A percentile compares a stretch with the other conserved stretches of the same genome.
Evolutionary conservation across 2,113 vertebrate genomes (phyloP).

Genomic region (Misgurnus anguillicaudatus): DNA sequence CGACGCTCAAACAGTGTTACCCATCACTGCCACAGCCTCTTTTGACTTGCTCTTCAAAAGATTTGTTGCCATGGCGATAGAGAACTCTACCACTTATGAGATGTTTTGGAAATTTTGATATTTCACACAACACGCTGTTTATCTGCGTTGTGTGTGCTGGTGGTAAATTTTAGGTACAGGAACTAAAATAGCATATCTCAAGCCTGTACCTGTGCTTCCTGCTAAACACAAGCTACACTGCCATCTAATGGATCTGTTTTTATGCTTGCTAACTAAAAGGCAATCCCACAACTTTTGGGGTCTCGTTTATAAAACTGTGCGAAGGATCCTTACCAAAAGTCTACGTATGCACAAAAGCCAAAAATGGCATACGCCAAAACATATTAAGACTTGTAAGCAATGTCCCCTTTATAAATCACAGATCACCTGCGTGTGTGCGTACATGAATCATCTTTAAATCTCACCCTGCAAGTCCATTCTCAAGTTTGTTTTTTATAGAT

Average conservation of each 20-base stretch:
- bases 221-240: constrained; percentile 41
- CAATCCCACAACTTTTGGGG: background rate
- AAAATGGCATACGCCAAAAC: too few species aligned
- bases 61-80: constrained; percentile 46
- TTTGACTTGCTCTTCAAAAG: constrained; percentile 35
- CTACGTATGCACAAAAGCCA: too few species aligned
- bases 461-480: too few species aligned
- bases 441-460: too few species aligned
- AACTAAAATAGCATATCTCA: background rate
- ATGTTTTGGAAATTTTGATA: constrained; percentile 20
- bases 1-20: constrained; percentile 25
- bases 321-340: too few species aligned
- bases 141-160: background rate
- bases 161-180: background rate
- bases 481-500: too few species aligned
- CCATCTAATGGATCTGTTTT: constrained; percentile 44
- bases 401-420: too few species aligned
- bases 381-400: too few species aligned
- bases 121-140: background rate
- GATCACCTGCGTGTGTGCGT: too few species aligned
- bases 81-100: constrained; percentile 30
- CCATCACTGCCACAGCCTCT: constrained; percentile 22
- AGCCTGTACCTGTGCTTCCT: constrained; percentile 27
- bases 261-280: background rate
- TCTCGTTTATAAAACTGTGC: too few species aligned